These are phyloP conservation scores for Pteronotus mesoamericanus DNA, from an alignment of 2,797 vertebrate species.

Conservation along the genomic window DNA sequence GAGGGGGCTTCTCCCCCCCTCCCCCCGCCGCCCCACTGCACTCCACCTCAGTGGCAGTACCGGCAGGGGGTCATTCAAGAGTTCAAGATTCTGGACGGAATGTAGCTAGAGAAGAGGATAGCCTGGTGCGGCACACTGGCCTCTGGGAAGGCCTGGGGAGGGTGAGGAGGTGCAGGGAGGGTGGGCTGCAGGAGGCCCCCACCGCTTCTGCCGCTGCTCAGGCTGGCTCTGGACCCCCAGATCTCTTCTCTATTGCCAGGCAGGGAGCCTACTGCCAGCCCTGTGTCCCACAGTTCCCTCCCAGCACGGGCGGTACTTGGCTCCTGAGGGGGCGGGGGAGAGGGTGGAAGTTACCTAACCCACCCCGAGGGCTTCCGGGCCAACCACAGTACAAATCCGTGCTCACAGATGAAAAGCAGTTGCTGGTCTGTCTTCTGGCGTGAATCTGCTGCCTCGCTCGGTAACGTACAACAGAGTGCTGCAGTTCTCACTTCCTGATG, in stretches of 20 bases:
- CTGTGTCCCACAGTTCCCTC: not conserved
- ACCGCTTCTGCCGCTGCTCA: not conserved
- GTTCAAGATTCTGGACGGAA: not conserved
- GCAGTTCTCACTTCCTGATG: not conserved
- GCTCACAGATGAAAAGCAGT: not conserved
- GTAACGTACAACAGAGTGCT: rapidly evolving
- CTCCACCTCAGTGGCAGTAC: not conserved
- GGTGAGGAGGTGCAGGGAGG: not conserved
- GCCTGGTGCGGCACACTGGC: not conserved
- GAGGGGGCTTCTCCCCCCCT: not conserved
- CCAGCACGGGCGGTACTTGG: too few species aligned
- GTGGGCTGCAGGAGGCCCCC: not conserved
- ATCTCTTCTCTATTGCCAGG: not conserved
- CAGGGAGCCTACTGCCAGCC: not conserved
- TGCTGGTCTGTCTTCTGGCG: not conserved
- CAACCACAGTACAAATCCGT: not conserved
- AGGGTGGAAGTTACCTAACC: not conserved
- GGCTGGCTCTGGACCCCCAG: not conserved
- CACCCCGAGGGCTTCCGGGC: not conserved
- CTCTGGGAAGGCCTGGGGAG: not conserved
- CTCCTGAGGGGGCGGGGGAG: too few species aligned
- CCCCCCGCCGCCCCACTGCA: too few species aligned
- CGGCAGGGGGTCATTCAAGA: not conserved
- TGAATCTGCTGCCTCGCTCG: not conserved
- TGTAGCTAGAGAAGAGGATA: not conserved